phyloP scores from a whole-genome alignment of 2,888 invertebrate species.

The Aricia artaxerxes region DNA sequence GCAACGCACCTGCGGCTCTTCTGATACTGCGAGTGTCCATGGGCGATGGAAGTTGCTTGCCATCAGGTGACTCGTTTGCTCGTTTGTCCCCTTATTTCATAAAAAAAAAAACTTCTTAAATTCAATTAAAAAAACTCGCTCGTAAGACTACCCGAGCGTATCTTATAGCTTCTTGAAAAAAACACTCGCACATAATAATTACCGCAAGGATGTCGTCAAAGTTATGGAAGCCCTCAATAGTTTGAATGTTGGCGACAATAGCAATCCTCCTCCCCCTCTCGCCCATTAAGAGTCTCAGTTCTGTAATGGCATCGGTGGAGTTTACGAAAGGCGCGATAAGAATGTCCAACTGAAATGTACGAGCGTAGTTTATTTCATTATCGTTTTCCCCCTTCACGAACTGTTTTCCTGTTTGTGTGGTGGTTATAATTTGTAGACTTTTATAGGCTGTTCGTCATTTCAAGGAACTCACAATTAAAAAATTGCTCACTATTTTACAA shows the following conservation, averaged over 20 bases:
- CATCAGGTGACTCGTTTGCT: too few relatives aligned
- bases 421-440: not conserved
- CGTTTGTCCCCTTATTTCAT: too few relatives aligned
- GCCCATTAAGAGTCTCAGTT: slow-evolving; percentile 59
- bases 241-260: slow-evolving; percentile 67
- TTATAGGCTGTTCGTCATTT: not conserved
- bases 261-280: slow-evolving; percentile 67
- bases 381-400: slow-evolving; percentile 35
- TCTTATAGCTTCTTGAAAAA: not conserved
- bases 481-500: not conserved
- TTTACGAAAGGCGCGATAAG: slow-evolving; percentile 62
- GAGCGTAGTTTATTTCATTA: slow-evolving; percentile 40
- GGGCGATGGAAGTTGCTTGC: too few relatives aligned
- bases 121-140: too few relatives aligned
- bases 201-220: slow-evolving; percentile 63
- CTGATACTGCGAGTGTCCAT: too few relatives aligned
- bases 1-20: too few relatives aligned
- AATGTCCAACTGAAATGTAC: slow-evolving; percentile 62
- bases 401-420: slow-evolving; percentile 33
- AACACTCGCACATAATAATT: slow-evolving; percentile 39
- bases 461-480: not conserved
- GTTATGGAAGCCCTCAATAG: slow-evolving; percentile 60
- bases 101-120: too few relatives aligned
- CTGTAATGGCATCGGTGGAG: slow-evolving; percentile 48
- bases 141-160: not conserved